phyloP scores from a whole-genome alignment of 2,113 vertebrate species.

The Hoplias malabaricus region DNA sequence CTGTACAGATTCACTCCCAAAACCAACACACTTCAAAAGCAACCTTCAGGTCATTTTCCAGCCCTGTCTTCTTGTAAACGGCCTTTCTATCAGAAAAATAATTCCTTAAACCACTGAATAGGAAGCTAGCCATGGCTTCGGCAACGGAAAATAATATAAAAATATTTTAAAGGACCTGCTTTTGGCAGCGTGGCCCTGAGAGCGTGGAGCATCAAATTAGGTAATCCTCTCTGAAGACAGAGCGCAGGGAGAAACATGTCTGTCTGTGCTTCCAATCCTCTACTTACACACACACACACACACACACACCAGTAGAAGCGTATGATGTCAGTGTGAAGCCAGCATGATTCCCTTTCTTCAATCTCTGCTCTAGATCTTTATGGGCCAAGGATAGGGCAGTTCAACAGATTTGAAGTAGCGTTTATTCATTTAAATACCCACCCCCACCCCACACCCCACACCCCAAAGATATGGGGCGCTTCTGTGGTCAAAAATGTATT shows the following conservation, averaged over 20 bases:
- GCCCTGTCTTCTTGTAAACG: no score
- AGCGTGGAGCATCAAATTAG: slow-evolving; percentile 3
- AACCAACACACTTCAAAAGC: no score
- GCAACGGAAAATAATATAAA: no score
- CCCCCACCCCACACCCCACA: no score
- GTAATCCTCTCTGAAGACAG: slow-evolving; percentile 28
- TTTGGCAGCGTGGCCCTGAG: not conserved
- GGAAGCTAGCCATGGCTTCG: no score
- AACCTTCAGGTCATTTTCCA: no score
- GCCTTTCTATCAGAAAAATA: no score
- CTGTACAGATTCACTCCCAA: no score
- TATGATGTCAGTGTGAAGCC: not conserved
- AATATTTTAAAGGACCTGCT: not conserved
- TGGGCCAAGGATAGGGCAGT: not conserved
- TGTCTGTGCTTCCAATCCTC: slow-evolving; percentile 28
- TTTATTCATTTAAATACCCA: not conserved
- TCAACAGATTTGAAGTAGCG: not conserved
- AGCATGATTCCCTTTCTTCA: not conserved
- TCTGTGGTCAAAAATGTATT: no score
- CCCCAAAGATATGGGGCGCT: no score
- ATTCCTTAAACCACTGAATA: no score
- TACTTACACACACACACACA: not conserved
- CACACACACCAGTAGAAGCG: not conserved
- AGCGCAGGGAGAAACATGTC: slow-evolving; percentile 19
- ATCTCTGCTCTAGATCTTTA: not conserved